Evolutionary conservation across 2,888 invertebrate genomes (phyloP).

Genomic region (Helicoverpa assulta): DNA sequence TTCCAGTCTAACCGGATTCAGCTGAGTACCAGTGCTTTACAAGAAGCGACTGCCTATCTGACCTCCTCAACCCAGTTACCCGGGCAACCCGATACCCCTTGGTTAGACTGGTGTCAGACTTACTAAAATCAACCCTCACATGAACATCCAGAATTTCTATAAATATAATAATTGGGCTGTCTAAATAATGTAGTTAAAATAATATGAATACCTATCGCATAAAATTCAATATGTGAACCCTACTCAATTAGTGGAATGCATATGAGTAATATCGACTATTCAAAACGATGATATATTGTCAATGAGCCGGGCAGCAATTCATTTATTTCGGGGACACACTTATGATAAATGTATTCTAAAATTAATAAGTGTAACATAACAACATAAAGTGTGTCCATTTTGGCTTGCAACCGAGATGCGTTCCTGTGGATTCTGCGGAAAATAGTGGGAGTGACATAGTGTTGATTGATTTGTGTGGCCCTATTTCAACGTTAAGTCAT

Average conservation of each 20-base stretch:
- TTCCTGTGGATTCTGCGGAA: slow-evolving; percentile 7
- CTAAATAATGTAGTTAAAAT: too few species aligned
- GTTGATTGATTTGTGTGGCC: slow-evolving; percentile 34
- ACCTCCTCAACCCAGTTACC: too few species aligned
- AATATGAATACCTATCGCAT: too few species aligned
- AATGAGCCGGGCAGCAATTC: slow-evolving; percentile 14
- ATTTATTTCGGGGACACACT: slow-evolving; percentile 12
- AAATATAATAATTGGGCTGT: too few species aligned
- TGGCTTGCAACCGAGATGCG: slow-evolving; percentile 2
- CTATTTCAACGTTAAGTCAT: slow-evolving; percentile 15
- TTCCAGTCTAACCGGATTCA: too few species aligned
- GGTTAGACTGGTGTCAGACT: too few species aligned
- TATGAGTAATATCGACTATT: neutral
- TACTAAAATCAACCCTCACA: too few species aligned
- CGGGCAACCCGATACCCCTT: too few species aligned
- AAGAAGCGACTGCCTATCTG: too few species aligned
- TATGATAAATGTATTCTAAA: slow-evolving; percentile 2
- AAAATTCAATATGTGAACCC: neutral
- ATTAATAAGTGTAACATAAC: slow-evolving; percentile 13
- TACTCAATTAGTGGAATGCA: neutral
- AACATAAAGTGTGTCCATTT: neutral
- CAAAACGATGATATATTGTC: neutral
- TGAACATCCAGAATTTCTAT: too few species aligned
- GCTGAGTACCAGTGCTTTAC: too few species aligned
- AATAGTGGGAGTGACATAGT: slow-evolving; percentile 20